phyloP scores from a whole-genome alignment of 2,113 vertebrate genomes.

The Spea multiplicata region DNA sequence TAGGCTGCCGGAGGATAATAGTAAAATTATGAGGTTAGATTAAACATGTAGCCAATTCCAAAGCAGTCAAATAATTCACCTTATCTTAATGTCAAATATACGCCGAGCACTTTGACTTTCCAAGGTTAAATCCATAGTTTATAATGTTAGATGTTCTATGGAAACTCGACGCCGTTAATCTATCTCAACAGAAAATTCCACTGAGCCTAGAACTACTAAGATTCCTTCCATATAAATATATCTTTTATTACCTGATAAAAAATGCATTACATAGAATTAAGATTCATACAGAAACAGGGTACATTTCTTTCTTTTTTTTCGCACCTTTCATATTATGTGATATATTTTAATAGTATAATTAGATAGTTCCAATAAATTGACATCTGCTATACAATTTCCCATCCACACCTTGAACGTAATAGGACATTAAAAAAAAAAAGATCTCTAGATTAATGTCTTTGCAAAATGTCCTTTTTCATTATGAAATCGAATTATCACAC shows the following conservation, averaged over 20 bases:
- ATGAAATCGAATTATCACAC: too few species aligned
- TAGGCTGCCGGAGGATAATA: neutral
- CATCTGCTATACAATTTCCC: constrained; percentile 25
- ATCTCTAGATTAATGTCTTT: too few species aligned
- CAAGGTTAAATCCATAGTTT: constrained; percentile 35
- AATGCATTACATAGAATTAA: constrained; percentile 2
- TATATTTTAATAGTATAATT: constrained; percentile 7
- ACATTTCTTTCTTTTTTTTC: constrained; percentile 2
- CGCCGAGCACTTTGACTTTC: neutral
- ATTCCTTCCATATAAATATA: neutral
- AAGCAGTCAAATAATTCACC: constrained; percentile 20
- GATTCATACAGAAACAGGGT: neutral
- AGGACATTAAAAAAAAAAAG: too few species aligned
- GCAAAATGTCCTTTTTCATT: too few species aligned
- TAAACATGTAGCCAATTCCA: constrained; percentile 19
- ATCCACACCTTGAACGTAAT: neutral
- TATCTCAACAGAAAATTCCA: neutral
- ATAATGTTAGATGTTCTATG: constrained; percentile 3
- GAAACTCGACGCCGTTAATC: constrained; percentile 8
- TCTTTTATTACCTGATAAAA: constrained; percentile 2
- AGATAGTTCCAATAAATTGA: constrained; percentile 27
- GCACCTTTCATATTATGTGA: neutral
- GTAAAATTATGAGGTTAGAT: constrained; percentile 25
- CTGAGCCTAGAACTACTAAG: neutral
- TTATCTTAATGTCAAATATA: constrained; percentile 12